phyloP scores from a whole-genome alignment of 2,888 invertebrate genomes.

The Hydrotaea diabolus region DNA sequence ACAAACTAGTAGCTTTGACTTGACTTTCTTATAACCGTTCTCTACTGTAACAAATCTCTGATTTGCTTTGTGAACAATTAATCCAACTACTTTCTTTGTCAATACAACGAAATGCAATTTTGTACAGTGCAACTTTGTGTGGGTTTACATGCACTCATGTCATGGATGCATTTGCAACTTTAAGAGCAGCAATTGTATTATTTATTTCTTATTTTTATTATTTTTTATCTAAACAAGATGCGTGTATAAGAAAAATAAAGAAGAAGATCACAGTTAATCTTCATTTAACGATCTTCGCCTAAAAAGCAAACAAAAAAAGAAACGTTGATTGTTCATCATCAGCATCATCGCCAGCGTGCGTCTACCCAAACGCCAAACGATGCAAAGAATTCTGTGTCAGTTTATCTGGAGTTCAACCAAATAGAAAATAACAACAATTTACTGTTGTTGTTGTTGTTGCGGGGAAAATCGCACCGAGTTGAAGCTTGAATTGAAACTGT shows the following conservation, averaged over 20 bases:
- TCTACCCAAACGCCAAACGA: neutral
- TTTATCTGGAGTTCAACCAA: constrained; percentile 1
- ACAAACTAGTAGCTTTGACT: too few relatives aligned
- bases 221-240: constrained; percentile 16
- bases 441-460: neutral
- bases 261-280: constrained; percentile 42
- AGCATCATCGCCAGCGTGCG: neutral
- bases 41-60: too few relatives aligned
- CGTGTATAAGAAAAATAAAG: neutral
- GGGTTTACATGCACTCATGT: neutral
- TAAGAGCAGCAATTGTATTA: constrained; percentile 41
- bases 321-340: constrained; percentile 19
- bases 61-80: too few relatives aligned
- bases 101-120: neutral
- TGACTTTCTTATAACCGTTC: too few relatives aligned
- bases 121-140: neutral
- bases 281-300: constrained; percentile 42
- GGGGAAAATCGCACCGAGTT: neutral
- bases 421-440: constrained; percentile 11
- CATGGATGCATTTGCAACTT: constrained; percentile 39
- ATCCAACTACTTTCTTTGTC: too few relatives aligned
- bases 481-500: constrained; percentile 32
- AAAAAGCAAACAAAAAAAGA: neutral
- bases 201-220: constrained; percentile 25
- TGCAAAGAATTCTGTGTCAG: constrained; percentile 9